These are phyloP conservation scores for Lamellibrachia satsuma DNA, from an alignment of 2,888 invertebrate genomes.

Conservation along the genomic window DNA sequence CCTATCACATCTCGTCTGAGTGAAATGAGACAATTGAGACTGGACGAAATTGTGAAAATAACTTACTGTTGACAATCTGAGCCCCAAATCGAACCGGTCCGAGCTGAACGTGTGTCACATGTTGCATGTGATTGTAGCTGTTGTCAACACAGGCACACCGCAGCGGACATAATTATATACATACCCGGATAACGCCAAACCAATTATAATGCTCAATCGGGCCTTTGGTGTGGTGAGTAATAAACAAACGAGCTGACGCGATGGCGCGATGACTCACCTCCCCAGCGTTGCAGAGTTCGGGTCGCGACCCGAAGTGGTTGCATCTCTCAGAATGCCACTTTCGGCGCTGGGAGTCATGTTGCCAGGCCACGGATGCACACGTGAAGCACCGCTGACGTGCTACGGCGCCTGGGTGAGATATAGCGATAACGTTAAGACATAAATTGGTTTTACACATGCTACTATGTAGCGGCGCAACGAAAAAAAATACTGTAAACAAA, in stretches of 20 bases:
- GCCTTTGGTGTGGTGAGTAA: too few species aligned
- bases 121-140: too few species aligned
- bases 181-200: too few species aligned
- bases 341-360: neutral
- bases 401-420: neutral
- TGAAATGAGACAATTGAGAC: too few species aligned
- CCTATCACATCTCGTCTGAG: too few species aligned
- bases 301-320: neutral
- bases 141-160: neutral
- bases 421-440: neutral
- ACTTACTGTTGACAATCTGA: too few species aligned
- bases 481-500: too few species aligned
- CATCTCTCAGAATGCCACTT: neutral
- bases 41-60: too few species aligned
- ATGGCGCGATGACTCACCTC: neutral
- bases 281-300: neutral
- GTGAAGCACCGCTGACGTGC: neutral
- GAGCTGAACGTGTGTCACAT: too few species aligned
- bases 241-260: neutral
- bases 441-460: neutral
- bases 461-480: neutral
- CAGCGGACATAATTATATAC: too few species aligned
- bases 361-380: neutral
- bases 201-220: too few species aligned
- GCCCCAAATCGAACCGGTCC: too few species aligned